phyloP scores from a whole-genome alignment of 2,113 vertebrate species.

The Tachysurus fulvidraco region DNA sequence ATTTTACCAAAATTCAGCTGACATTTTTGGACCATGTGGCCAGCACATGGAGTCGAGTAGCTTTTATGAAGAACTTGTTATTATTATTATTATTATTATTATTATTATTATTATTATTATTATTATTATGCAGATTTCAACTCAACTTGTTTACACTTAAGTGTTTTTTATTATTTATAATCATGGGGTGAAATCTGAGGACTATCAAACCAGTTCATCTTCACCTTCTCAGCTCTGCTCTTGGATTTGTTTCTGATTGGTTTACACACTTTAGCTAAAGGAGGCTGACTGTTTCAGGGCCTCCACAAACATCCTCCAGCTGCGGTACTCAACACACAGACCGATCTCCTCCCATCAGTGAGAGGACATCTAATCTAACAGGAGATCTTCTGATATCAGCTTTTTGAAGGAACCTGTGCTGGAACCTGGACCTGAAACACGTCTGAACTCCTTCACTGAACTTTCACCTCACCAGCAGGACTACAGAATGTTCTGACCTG shows the following conservation, averaged over 20 bases:
- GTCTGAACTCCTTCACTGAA: not conserved
- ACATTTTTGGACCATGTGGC: conserved; percentile 32
- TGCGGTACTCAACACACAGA: not conserved
- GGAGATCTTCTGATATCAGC: not conserved
- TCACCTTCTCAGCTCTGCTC: not conserved
- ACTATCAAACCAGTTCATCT: not conserved
- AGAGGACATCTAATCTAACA: not conserved
- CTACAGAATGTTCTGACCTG: conserved; percentile 68
- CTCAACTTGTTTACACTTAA: not conserved
- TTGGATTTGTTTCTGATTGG: not conserved
- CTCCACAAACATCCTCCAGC: no score
- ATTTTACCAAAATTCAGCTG: conserved; percentile 34
- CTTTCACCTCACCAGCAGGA: conserved; percentile 50
- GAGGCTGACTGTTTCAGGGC: no score
- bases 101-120: not conserved
- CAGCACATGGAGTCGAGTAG: not conserved
- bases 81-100: not conserved
- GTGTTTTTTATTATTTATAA: not conserved
- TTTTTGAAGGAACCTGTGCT: not conserved
- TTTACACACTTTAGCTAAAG: not conserved
- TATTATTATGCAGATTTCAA: not conserved
- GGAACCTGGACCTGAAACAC: not conserved
- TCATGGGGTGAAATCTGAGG: not conserved
- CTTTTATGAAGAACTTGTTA: no score
- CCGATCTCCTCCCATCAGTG: not conserved